These are phyloP conservation scores for Zaprionus inermis DNA, from an alignment of 1,140 invertebrate genomes.

Conservation along the genomic window DNA sequence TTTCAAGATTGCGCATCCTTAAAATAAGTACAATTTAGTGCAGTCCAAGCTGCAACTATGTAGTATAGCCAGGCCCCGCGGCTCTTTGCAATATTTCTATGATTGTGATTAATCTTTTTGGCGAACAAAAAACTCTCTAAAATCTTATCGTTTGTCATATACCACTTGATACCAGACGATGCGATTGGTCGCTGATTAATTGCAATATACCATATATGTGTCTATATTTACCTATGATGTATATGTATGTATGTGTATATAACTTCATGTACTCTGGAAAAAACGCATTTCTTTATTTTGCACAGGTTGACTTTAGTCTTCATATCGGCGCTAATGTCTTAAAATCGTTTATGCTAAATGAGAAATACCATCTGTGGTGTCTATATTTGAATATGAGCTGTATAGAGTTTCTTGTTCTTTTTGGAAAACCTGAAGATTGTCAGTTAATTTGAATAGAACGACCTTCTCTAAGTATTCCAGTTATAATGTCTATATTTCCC, in stretches of 20 bases:
- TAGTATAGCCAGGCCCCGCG: neutral
- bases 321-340: too few species aligned
- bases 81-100: neutral
- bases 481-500: neutral
- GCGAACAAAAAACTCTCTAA: constrained; percentile 16
- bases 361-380: too few species aligned
- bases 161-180: neutral
- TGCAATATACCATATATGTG: neutral
- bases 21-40: neutral
- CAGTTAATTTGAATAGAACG: too few species aligned
- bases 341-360: too few species aligned
- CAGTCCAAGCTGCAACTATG: neutral
- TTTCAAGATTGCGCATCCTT: neutral
- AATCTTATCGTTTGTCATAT: constrained; percentile 12
- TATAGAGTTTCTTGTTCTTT: too few species aligned
- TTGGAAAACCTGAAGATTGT: too few species aligned
- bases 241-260: too few species aligned
- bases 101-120: constrained; percentile 1
- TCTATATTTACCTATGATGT: neutral
- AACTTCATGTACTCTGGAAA: neutral
- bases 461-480: too few species aligned
- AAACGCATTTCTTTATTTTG: too few species aligned
- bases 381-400: too few species aligned
- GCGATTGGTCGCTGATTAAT: neutral
- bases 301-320: too few species aligned